Conservation (phyloP, 2,113 vertebrate species). For the Gasterosteus nipponicus region DNA sequence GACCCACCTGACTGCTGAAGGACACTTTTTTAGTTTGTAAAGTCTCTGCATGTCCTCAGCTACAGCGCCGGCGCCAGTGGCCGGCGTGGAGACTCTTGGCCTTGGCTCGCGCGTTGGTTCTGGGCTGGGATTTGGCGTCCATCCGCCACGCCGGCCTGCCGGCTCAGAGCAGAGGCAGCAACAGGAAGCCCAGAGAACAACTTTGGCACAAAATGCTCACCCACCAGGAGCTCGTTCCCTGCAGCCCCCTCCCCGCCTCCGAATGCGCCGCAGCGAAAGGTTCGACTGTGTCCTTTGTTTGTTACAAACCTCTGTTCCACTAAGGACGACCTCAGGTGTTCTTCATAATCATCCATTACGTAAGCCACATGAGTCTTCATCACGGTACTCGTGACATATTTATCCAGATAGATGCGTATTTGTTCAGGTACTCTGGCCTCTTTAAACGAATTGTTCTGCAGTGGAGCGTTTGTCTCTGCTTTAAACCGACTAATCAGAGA, state of each 20-base stretch:
- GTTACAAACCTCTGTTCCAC: neutral
- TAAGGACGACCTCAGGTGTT: neutral
- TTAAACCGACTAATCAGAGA: constrained; percentile 12
- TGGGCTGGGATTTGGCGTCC: constrained; percentile 69
- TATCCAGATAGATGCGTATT: neutral
- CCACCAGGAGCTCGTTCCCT: constrained; percentile 49
- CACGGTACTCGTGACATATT: neutral
- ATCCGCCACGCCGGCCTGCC: constrained; percentile 55
- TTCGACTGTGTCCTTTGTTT: neutral
- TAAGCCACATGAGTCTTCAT: neutral
- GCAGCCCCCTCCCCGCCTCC: constrained; percentile 39
- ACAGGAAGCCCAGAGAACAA: constrained; percentile 55
- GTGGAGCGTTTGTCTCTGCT: constrained; percentile 4
- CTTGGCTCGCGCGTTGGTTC: constrained; percentile 57
- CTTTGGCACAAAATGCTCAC: constrained; percentile 59
- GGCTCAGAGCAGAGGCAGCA: constrained; percentile 65
- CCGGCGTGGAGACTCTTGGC: constrained; percentile 25
- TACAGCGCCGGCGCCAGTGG: neutral
- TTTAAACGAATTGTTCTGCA: neutral
- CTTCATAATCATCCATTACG: neutral
- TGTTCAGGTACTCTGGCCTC: too few relatives aligned
- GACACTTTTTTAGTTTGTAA: neutral
- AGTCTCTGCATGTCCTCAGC: neutral
- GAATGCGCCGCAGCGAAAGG: constrained; percentile 14
- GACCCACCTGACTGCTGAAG: neutral